Evolutionary conservation across 2,797 vertebrate genomes (phyloP).

Genomic region (Varecia variegata): DNA sequence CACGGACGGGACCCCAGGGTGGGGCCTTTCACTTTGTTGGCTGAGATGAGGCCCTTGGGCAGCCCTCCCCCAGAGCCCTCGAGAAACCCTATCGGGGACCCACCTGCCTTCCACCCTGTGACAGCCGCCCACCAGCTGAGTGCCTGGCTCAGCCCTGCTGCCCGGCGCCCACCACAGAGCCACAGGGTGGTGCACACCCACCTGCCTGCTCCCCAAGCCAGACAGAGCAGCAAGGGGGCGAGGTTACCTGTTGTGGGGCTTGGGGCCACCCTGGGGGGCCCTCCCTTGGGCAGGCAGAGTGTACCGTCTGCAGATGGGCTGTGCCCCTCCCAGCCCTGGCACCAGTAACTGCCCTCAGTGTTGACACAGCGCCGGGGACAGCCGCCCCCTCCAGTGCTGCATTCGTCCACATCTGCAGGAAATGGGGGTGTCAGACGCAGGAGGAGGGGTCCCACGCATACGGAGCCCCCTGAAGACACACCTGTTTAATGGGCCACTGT

Average conservation of each 20-base stretch:
- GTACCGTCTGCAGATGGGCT: slow-evolving; percentile 80
- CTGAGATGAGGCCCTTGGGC: neutral
- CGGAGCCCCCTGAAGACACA: fast-evolving
- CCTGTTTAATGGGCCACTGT: neutral
- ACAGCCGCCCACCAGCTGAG: too few species aligned
- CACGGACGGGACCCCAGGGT: neutral
- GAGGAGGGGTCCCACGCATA: neutral
- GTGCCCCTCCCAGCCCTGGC: slow-evolving; percentile 87
- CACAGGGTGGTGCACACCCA: too few species aligned
- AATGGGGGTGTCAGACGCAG: neutral
- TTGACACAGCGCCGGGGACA: slow-evolving; percentile 91
- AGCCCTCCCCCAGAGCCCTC: neutral
- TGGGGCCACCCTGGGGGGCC: neutral
- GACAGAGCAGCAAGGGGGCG: fast-evolving
- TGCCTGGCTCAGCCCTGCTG: too few species aligned
- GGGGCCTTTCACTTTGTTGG: neutral
- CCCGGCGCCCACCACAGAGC: neutral
- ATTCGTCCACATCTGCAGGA: slow-evolving; percentile 92
- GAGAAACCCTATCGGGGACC: neutral
- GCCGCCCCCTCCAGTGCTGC: slow-evolving; percentile 75
- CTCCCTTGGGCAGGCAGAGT: slow-evolving; percentile 78
- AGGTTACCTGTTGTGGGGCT: slow-evolving; percentile 65
- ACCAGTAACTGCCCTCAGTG: slow-evolving; percentile 89
- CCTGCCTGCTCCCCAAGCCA: neutral
- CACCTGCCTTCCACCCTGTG: neutral